A percentile compares a stretch with the other conserved stretches of the same genome.
Conservation (phyloP, 2,888 invertebrate species). For the Papilio gigon region DNA sequence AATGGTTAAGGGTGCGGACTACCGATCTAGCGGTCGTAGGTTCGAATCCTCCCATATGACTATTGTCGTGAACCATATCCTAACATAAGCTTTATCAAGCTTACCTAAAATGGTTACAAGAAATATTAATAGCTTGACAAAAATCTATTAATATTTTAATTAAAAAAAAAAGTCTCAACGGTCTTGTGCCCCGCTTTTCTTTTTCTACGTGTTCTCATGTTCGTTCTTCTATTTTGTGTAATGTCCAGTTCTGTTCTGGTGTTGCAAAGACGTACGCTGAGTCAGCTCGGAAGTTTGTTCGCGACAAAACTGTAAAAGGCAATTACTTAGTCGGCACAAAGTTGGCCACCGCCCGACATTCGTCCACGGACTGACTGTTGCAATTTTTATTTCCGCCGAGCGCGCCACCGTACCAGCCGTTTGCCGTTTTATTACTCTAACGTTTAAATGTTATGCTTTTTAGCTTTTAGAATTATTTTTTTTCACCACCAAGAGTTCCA, state of each 20-base stretch:
- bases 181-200: not conserved
- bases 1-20: too few relatives aligned
- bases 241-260: constrained; percentile 36
- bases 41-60: too few relatives aligned
- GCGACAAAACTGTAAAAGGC: constrained; percentile 68
- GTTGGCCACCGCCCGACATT: constrained; percentile 56
- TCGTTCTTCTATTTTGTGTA: constrained; percentile 26
- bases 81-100: too few relatives aligned
- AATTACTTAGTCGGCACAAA: constrained; percentile 69
- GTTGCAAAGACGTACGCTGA: constrained; percentile 48
- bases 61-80: too few relatives aligned
- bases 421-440: constrained; percentile 46
- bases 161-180: not conserved
- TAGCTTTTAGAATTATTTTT: constrained; percentile 11
- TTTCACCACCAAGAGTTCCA: not conserved
- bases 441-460: constrained; percentile 22
- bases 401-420: constrained; percentile 38
- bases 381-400: constrained; percentile 48
- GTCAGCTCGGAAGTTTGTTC: constrained; percentile 62
- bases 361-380: constrained; percentile 54
- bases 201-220: not conserved
- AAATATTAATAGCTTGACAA: too few relatives aligned
- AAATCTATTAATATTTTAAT: too few relatives aligned
- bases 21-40: too few relatives aligned
- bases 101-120: too few relatives aligned